phyloP scores from a whole-genome alignment of 2,113 vertebrate species.

The Aspidoscelis tigris region DNA sequence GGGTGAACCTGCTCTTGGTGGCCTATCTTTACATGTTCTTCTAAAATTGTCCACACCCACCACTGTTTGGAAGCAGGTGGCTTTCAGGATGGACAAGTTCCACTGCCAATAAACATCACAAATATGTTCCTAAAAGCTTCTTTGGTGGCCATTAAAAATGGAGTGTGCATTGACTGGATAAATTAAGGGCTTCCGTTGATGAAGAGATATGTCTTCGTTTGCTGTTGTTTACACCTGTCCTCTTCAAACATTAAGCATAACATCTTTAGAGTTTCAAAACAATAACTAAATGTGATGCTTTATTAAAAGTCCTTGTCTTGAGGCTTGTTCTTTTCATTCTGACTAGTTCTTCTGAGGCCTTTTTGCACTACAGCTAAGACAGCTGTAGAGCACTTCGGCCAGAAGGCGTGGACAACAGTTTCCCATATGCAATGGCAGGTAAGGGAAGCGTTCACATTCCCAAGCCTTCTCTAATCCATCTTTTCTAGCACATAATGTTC shows the following conservation, averaged over 20 bases:
- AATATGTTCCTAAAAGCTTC: not conserved
- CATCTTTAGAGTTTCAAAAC: not conserved
- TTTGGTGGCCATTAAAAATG: slow-evolving; percentile 11
- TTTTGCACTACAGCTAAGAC: too few species aligned
- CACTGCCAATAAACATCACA: not conserved
- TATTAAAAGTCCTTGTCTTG: not conserved
- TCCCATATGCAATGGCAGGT: too few species aligned
- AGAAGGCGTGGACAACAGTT: too few species aligned
- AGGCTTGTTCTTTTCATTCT: not conserved
- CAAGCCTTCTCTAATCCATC: too few species aligned
- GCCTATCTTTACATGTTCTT: not conserved
- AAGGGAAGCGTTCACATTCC: too few species aligned
- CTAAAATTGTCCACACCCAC: not conserved
- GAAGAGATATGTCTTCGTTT: not conserved
- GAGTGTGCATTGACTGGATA: not conserved
- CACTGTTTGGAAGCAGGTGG: not conserved
- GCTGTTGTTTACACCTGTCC: slow-evolving; percentile 2
- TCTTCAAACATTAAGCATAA: not conserved
- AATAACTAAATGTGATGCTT: not conserved
- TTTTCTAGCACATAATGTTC: too few species aligned
- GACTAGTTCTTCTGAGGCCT: too few species aligned
- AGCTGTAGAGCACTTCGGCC: too few species aligned
- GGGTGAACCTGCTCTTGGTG: too few species aligned
- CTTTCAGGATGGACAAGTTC: not conserved
- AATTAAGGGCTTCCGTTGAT: not conserved